Conservation (phyloP, 2,113 vertebrate species). For the Rhinolophus ferrumequinum region DNA sequence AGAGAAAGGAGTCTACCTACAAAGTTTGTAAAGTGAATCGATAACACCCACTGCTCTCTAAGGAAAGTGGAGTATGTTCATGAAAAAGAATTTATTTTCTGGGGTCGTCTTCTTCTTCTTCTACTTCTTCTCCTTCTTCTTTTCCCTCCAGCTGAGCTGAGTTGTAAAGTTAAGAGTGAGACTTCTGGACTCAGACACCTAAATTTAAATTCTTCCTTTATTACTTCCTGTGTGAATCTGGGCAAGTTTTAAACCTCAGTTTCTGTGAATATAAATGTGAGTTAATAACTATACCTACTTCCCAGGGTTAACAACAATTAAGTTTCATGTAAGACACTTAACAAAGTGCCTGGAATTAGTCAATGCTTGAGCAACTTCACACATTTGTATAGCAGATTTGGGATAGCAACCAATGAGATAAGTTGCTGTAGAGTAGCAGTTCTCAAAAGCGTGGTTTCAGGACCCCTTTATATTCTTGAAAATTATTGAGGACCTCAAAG, state of each 20-base stretch:
- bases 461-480: not conserved
- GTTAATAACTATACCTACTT: not conserved
- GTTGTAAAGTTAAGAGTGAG: not conserved
- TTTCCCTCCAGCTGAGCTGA: not conserved
- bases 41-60: not conserved
- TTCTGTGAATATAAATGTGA: not conserved
- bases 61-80: not conserved
- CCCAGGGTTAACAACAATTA: slow-evolving; percentile 6
- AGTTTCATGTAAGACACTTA: not conserved
- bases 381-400: not conserved
- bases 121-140: too few species aligned
- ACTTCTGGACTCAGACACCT: not conserved
- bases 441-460: not conserved
- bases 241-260: not conserved
- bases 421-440: not conserved
- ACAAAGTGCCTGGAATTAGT: not conserved
- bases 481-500: not conserved
- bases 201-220: not conserved
- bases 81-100: not conserved
- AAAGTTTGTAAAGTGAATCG: not conserved
- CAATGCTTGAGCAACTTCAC: not conserved
- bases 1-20: not conserved
- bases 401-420: slow-evolving; percentile 3
- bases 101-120: not conserved
- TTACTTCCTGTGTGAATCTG: not conserved